Conservation (phyloP, 1,140 invertebrate genomes). For the Paracyclopina nana region DNA sequence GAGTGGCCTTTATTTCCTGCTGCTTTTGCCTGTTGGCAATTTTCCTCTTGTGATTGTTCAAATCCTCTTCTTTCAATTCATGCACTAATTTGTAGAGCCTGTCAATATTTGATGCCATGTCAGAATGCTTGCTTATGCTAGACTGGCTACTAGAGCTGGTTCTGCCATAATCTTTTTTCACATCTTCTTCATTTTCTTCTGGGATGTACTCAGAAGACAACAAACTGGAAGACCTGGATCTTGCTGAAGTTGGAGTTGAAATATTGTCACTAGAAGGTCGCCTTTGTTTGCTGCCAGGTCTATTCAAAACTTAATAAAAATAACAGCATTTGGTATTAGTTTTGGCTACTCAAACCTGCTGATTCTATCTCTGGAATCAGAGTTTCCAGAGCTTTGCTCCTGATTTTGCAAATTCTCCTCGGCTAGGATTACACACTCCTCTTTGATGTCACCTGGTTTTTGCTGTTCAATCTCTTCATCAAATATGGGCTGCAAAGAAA, state of each 20-base stretch:
- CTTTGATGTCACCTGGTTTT: neutral
- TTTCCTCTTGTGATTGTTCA: too few species aligned
- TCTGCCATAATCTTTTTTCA: neutral
- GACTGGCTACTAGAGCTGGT: neutral
- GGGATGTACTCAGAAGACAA: neutral
- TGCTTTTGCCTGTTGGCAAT: too few species aligned
- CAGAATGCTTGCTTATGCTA: neutral
- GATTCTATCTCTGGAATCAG: neutral
- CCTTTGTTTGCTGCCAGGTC: neutral
- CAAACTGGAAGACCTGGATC: neutral
- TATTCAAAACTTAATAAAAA: neutral
- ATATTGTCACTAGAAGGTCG: neutral
- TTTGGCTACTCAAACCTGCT: neutral
- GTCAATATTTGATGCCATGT: neutral
- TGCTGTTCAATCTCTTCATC: neutral
- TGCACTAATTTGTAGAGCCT: neutral
- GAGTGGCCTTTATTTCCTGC: too few species aligned
- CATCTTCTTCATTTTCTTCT: neutral
- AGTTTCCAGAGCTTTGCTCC: neutral
- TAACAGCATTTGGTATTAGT: too few species aligned
- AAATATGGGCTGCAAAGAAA: neutral
- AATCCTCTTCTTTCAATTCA: slow-evolving; percentile 1
- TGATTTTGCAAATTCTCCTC: too few species aligned
- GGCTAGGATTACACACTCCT: neutral
- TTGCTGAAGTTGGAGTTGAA: neutral